These are phyloP conservation scores for Monochamus alternatus DNA, from an alignment of 2,888 invertebrate genomes.

Conservation along the genomic window DNA sequence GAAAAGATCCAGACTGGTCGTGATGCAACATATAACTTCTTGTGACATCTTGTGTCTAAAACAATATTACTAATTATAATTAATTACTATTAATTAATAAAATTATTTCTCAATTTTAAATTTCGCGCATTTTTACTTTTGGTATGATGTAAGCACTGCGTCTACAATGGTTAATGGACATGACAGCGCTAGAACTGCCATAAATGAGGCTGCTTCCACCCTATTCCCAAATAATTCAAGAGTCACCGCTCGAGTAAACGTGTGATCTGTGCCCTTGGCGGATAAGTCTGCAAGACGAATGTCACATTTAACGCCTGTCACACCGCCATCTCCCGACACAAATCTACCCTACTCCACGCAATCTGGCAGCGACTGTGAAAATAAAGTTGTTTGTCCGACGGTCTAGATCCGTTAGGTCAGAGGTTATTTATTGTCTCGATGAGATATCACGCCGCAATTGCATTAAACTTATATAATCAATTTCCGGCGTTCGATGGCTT, in stretches of 20 bases:
- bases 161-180: no score
- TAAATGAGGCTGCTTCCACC: no score
- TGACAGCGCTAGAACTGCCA: no score
- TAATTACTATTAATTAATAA: no score
- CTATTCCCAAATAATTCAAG: no score
- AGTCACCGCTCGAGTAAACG: background rate
- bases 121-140: no score
- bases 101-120: no score
- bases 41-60: no score
- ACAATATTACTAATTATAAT: no score
- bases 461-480: conserved; percentile 36
- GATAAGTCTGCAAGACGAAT: background rate
- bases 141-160: no score
- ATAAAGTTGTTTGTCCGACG: conserved; percentile 27
- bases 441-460: conserved; percentile 22
- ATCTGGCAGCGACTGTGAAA: background rate
- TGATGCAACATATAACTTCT: no score
- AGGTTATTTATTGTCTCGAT: conserved; percentile 28
- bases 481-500: conserved; percentile 22
- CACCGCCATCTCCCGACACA: conserved; percentile 2
- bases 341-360: conserved; percentile 1
- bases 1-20: no score
- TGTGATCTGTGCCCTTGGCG: background rate
- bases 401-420: conserved; percentile 20
- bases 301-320: conserved; percentile 15